Evolutionary conservation across 2,888 invertebrate species (phyloP), one percentile per base, ranked within the genome.

Genomic region (Harpagoxenus sublaevis): DNA sequence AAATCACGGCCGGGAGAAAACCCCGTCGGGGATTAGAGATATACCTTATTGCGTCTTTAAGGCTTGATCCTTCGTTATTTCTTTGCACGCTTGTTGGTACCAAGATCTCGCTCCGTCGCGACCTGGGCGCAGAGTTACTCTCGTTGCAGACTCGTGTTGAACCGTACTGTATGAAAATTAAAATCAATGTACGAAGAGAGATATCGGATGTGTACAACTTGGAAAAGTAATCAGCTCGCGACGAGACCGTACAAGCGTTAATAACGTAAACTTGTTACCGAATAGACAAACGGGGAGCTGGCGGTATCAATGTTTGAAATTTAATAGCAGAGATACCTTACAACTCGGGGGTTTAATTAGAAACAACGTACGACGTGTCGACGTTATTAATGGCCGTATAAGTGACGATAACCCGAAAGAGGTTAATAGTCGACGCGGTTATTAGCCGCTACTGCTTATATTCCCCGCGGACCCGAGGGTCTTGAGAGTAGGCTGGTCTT

Each of bases 351-450:
- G 12, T 39, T 77, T 23, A 51, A 77, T 77, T 77, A 65, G 65
- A 77, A 39, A 15, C 48, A 39, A 51, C 65, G 23, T 77, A 77
- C 51, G 39, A 75, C 15, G 51, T 39, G 65, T 35, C 23, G 75
- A 51, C 28, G 39, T 51, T 68, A 77, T 77, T 65, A 65, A 65
- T 51, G 62, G 35, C 23, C 35, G 8, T 63, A 51, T 45, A 62
- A 63, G 35, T 39, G 39, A 63, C 75, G 75, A 65, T 77, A 77
- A 77, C 75, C 39, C 51, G 48, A 65, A 65, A 65, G 75, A 77
- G 65, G 75, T 65, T 65, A 65, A 77, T 65, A 77, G 15, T 18
- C 65, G 48, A 39, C 39, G 39, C 51, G 66, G 18, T 65, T 48
- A 51, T 77, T 65, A 65, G 35, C 62, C 35, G 45, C 48, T 15